Conservation (phyloP, 2,113 vertebrate genomes). For the Melanostigma gelatinosum region DNA sequence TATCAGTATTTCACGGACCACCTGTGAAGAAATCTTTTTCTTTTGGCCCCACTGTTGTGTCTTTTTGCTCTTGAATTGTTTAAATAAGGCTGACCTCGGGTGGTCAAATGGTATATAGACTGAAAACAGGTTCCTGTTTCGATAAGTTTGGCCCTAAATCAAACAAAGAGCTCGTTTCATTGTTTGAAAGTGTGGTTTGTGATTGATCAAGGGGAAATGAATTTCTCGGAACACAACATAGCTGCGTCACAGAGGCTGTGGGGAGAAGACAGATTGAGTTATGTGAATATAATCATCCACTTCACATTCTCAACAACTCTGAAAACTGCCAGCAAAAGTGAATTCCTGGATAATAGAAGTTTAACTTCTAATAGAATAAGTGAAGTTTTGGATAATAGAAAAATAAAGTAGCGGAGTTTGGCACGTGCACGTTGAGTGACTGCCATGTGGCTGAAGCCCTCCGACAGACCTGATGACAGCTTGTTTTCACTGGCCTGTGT, state of each 20-base stretch:
- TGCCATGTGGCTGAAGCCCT: slow-evolving; percentile 52
- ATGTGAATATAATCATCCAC: slow-evolving; percentile 7
- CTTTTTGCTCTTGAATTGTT: slow-evolving; percentile 18
- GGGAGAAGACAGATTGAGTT: background rate
- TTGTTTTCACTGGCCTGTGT: slow-evolving; percentile 58
- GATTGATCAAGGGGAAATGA: background rate
- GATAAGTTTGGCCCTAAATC: slow-evolving; percentile 8
- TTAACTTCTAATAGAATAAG: too few species aligned
- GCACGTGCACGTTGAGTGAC: slow-evolving; percentile 78
- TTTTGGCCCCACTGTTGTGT: background rate
- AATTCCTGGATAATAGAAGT: slow-evolving; percentile 18
- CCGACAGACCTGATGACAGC: slow-evolving; percentile 56
- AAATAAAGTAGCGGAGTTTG: slow-evolving; percentile 30
- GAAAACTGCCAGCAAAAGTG: slow-evolving; percentile 1
- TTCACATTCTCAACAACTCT: slow-evolving; percentile 16
- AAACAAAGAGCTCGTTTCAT: slow-evolving; percentile 32
- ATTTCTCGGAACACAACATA: slow-evolving; percentile 14
- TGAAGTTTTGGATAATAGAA: slow-evolving; percentile 14
- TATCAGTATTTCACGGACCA: slow-evolving; percentile 35
- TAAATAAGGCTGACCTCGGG: background rate
- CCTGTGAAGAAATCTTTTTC: slow-evolving; percentile 18
- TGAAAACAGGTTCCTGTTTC: slow-evolving; percentile 18
- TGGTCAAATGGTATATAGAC: background rate
- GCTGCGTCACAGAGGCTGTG: background rate
- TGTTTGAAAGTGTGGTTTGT: slow-evolving; percentile 10